Base-by-base conservation (phyloP, 2,113 vertebrate genomes). In the Illadopsis cleaveri region DNA sequence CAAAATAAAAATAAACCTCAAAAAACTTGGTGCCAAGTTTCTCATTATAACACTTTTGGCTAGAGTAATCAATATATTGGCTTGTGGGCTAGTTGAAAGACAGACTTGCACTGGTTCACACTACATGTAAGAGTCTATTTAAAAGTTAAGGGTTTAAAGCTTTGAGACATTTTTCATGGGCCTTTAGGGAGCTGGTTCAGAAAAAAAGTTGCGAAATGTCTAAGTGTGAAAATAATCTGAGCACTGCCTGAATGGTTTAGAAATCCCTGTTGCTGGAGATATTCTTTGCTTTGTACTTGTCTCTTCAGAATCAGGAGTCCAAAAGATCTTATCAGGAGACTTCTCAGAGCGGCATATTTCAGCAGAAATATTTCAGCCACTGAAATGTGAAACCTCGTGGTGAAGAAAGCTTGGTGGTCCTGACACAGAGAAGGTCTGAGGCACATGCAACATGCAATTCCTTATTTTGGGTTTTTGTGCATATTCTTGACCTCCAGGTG, bases 191-290 rank as follows among this genome's bases (percentile, higher is more conserved):
- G 3, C 8, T 79, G 9, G 9, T 44, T 40, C 15, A 44, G 25
- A 30, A 73, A 37, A 80, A 44, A 40, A 6, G 4, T 8, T 38
- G 12, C 18, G 44, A 68, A 69, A 64, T 37, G 1, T 37, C 20
- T 72, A 37, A 35, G 2, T 10, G 22, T 28, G 5, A 58, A 53
- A 72, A 9, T 15, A 82, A 56, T 22, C 14, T 22, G 13, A 86
- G 11, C 12, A 17, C 11, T 58, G 3, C 10, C 21, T 31, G 6
- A 71, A 64, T 8, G 9, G 24, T 47, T 68, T 60, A 35, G 40
- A 42, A 40, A 37, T n/a, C 8, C 3, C 7, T 47, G 0, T 25
- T 64, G 4, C 8, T 47, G 30, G 9, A 48, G 8, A 37, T 33
- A 14, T 4, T 38, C 2, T 45, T 79, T 62, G 5, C 11, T 87